These are phyloP conservation scores for Dermochelys coriacea DNA, from an alignment of 2,797 vertebrate species.

Conservation along the genomic window DNA sequence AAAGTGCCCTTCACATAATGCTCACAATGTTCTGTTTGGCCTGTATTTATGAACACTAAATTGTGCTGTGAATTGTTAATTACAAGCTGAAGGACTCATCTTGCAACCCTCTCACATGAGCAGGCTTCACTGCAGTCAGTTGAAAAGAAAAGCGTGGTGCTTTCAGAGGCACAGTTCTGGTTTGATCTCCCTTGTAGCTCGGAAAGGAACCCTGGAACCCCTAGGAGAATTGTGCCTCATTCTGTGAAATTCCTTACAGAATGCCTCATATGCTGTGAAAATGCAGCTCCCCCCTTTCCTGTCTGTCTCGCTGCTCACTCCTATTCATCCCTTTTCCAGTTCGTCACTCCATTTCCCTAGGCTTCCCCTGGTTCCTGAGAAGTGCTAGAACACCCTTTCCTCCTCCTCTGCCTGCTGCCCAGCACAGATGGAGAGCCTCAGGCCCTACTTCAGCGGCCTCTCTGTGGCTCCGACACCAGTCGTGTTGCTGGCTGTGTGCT, in stretches of 20 bases:
- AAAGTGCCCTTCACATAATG: neutral
- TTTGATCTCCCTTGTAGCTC: neutral
- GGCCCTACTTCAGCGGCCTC: neutral
- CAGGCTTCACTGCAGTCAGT: neutral
- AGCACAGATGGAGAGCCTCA: neutral
- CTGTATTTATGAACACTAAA: neutral
- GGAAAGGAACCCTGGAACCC: neutral
- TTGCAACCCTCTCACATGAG: neutral
- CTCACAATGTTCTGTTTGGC: fast-evolving
- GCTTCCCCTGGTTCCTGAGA: neutral
- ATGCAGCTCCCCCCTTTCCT: neutral
- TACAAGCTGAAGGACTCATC: neutral
- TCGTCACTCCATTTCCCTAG: neutral
- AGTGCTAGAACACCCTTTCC: neutral
- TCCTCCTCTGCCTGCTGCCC: too few relatives aligned
- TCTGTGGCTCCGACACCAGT: neutral
- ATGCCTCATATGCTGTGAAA: neutral
- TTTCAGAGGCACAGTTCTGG: neutral
- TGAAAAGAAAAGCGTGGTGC: neutral
- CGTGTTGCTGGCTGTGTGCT: neutral
- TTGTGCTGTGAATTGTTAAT: neutral
- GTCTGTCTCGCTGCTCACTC: neutral
- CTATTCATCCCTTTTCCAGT: neutral
- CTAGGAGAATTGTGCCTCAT: neutral
- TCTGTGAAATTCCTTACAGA: neutral